phyloP scores from a whole-genome alignment of 2,888 invertebrate genomes.

The Argyresthia albistria region DNA sequence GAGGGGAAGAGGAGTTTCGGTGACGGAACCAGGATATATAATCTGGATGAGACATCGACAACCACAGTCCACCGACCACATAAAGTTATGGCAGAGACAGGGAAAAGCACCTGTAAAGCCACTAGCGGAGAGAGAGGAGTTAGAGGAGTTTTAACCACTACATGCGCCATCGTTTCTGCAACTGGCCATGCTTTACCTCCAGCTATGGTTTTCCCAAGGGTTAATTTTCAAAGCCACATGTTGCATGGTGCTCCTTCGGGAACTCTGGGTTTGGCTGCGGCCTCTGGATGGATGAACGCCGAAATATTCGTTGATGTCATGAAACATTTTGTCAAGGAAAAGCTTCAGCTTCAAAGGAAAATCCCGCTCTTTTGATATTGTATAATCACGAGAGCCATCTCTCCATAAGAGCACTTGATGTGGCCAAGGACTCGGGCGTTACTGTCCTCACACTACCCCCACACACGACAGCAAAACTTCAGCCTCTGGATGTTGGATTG shows the following conservation, averaged over 20 bases:
- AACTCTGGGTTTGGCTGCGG: conserved; percentile 24
- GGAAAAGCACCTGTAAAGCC: conserved; percentile 14
- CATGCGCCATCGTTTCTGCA: conserved; percentile 14
- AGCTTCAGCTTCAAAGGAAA: conserved; percentile 13
- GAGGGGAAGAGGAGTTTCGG: too few species aligned
- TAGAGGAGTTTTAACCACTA: conserved; percentile 19
- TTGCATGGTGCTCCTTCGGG: conserved; percentile 26
- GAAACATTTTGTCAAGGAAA: conserved; percentile 25
- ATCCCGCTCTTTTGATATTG: conserved; percentile 19
- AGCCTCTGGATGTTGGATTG: conserved; percentile 37
- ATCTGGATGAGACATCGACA: conserved; percentile 13
- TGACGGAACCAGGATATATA: conserved; percentile 7
- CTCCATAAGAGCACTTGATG: conserved; percentile 17
- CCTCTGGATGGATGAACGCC: conserved; percentile 27
- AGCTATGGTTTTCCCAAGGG: conserved; percentile 23
- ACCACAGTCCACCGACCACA: conserved; percentile 13
- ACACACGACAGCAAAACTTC: conserved; percentile 38
- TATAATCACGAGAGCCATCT: conserved; percentile 30
- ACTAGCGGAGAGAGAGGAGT: conserved; percentile 25
- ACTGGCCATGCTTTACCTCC: conserved; percentile 17
- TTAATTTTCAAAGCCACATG: conserved; percentile 22
- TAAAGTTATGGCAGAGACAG: conserved; percentile 12
- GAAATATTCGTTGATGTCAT: conserved; percentile 24
- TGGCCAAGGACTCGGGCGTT: conserved; percentile 28
- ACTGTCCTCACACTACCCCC: conserved; percentile 35